Conservation (phyloP, 2,888 invertebrate genomes). For the Diabrotica balteata region DNA sequence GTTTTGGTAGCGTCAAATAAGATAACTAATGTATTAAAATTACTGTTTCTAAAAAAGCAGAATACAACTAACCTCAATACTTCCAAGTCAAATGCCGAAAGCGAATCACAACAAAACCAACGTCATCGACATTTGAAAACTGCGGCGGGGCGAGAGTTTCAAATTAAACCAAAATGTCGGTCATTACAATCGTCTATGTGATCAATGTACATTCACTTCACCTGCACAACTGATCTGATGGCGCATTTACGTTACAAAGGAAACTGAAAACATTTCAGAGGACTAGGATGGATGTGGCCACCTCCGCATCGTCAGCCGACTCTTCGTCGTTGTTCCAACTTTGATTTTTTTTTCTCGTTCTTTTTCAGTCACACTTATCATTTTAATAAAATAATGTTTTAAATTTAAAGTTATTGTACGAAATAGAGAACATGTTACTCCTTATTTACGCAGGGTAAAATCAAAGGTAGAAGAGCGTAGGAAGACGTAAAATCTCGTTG, state of each 20-base stretch:
- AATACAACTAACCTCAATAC: slow-evolving; percentile 34
- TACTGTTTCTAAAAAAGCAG: neutral
- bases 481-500: no score
- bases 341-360: no score
- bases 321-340: no score
- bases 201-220: slow-evolving; percentile 23
- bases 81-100: slow-evolving; percentile 22
- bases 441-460: no score
- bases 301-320: neutral
- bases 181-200: slow-evolving; percentile 20
- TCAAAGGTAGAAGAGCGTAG: no score
- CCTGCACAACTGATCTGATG: slow-evolving; percentile 31
- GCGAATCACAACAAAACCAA: slow-evolving; percentile 26
- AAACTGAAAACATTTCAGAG: slow-evolving; percentile 6
- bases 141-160: slow-evolving; percentile 12
- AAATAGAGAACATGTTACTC: no score
- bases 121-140: slow-evolving; percentile 22
- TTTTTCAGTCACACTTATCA: no score
- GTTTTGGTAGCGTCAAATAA: no score
- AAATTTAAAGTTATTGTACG: no score
- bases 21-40: no score
- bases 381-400: no score
- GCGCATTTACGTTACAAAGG: slow-evolving; percentile 28
- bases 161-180: slow-evolving; percentile 31
- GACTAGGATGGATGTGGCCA: neutral